A percentile compares a stretch with the other conserved stretches of the same genome.
phyloP scores from a whole-genome alignment of 2,888 invertebrate genomes.

The Drosophila neutralis region DNA sequence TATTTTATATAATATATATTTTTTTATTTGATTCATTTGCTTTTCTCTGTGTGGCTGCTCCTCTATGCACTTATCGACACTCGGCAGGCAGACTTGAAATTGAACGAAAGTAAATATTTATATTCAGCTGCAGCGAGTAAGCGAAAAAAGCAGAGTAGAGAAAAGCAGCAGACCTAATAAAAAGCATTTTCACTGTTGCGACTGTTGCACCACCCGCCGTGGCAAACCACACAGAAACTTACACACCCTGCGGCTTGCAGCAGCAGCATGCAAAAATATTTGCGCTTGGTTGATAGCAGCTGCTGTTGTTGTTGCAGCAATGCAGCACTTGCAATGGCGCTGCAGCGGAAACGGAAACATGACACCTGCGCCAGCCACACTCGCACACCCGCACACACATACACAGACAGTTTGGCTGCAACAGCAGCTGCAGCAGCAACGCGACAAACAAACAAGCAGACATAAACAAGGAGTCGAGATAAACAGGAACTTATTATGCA shows the following conservation, averaged over 20 bases:
- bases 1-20: not conserved
- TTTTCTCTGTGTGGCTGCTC: not conserved
- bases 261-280: constrained; percentile 66
- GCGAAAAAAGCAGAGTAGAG: constrained; percentile 8
- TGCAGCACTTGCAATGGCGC: constrained; percentile 32
- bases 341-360: constrained; percentile 77
- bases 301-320: constrained; percentile 18
- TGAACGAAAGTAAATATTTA: constrained; percentile 70
- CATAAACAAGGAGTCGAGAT: constrained; percentile 66
- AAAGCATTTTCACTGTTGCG: constrained; percentile 31
- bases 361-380: constrained; percentile 65
- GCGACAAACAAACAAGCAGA: constrained; percentile 55
- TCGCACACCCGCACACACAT: constrained; percentile 19
- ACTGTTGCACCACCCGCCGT: not conserved
- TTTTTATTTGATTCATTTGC: not conserved
- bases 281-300: constrained; percentile 58
- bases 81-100: constrained; percentile 51
- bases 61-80: constrained; percentile 64
- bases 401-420: not conserved
- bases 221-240: constrained; percentile 18
- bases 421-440: constrained; percentile 15
- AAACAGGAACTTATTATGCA: constrained; percentile 79
- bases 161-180: constrained; percentile 49
- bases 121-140: constrained; percentile 32
- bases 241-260: constrained; percentile 30